These are phyloP conservation scores for Callitettix versicolor DNA, from an alignment of 1,140 invertebrate species.

Conservation along the genomic window DNA sequence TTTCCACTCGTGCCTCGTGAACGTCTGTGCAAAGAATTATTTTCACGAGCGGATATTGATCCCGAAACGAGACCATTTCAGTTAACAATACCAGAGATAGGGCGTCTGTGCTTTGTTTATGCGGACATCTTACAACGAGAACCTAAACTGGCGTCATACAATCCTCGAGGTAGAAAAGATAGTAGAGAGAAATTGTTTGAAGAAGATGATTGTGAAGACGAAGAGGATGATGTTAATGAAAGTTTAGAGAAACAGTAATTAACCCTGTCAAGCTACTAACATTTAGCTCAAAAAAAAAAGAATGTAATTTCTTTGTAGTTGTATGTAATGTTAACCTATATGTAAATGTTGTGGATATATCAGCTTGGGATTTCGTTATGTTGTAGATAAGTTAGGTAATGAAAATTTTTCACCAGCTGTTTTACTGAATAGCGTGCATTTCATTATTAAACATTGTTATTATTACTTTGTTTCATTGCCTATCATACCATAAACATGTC, in stretches of 20 bases:
- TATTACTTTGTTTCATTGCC: too few relatives aligned
- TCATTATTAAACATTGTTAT: too few relatives aligned
- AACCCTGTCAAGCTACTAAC: too few relatives aligned
- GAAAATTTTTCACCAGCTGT: too few relatives aligned
- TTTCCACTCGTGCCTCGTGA: conserved; percentile 61
- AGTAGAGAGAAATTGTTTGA: not conserved
- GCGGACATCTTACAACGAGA: conserved; percentile 53
- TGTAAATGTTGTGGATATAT: too few relatives aligned
- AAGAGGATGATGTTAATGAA: not conserved
- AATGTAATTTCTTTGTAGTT: too few relatives aligned
- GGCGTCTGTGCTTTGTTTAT: conserved; percentile 66
- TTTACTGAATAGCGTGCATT: too few relatives aligned
- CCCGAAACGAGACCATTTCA: conserved; percentile 54
- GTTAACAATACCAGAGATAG: conserved; percentile 68
- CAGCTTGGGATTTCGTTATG: too few relatives aligned
- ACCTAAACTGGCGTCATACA: conserved; percentile 56
- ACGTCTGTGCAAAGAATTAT: conserved; percentile 55
- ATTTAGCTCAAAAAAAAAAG: too few relatives aligned
- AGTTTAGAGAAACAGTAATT: not conserved
- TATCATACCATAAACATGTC: too few relatives aligned
- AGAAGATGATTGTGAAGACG: not conserved
- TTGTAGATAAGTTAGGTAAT: too few relatives aligned
- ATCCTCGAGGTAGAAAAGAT: conserved; percentile 29
- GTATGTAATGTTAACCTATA: too few relatives aligned
- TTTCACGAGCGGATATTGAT: conserved; percentile 60